These are phyloP conservation scores for Mobula hypostoma DNA, from an alignment of 2,113 vertebrate genomes.

Conservation along the genomic window DNA sequence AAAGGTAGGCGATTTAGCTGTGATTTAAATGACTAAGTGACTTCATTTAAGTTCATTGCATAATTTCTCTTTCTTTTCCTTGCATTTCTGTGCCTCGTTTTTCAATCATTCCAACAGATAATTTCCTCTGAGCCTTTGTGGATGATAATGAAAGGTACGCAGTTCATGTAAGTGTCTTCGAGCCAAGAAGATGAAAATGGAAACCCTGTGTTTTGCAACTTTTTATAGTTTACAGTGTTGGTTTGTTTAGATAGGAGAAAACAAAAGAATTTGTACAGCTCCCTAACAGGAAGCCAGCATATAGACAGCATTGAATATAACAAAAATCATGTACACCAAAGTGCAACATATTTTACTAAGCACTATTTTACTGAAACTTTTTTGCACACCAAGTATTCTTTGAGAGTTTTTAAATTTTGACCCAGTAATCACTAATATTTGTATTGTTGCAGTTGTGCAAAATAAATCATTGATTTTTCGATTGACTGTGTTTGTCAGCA, in stretches of 20 bases:
- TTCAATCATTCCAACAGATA: background rate
- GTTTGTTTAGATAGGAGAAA: background rate
- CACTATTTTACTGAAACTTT: background rate
- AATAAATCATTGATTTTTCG: background rate
- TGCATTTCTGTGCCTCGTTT: background rate
- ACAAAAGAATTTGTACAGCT: background rate
- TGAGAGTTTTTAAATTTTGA: background rate
- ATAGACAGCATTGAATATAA: background rate
- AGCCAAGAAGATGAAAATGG: background rate
- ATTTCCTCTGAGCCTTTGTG: background rate
- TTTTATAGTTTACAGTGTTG: background rate
- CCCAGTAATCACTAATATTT: background rate
- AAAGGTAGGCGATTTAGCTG: constrained; percentile 69
- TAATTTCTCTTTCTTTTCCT: background rate
- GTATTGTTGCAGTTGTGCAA: background rate
- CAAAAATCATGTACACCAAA: background rate
- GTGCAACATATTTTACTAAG: background rate
- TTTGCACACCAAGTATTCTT: background rate
- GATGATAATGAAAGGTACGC: background rate
- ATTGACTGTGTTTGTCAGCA: background rate
- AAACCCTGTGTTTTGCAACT: background rate
- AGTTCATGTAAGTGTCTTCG: background rate
- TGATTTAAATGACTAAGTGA: background rate
- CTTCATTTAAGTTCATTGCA: background rate
- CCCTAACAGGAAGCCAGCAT: background rate